A percentile compares a stretch with the other conserved stretches of the same genome.
Conservation (phyloP, 2,888 invertebrate species). For the Heliconius sara region DNA sequence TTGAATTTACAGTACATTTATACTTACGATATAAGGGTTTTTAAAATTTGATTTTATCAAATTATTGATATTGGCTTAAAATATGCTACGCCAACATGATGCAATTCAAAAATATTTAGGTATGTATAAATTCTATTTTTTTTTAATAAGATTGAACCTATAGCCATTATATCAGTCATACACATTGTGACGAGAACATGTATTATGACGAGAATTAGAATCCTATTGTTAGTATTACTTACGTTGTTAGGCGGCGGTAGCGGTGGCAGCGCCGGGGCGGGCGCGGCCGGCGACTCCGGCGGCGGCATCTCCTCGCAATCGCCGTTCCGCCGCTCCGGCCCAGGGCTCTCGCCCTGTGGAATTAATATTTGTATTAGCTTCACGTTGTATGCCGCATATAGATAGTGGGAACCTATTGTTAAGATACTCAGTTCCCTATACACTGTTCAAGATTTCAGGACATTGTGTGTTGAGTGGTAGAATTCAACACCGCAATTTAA, state of each 20-base stretch:
- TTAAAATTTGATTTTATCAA: too few species aligned
- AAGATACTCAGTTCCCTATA: neutral
- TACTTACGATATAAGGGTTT: too few species aligned
- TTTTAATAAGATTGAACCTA: neutral
- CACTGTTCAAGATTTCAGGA: neutral
- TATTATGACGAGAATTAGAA: neutral
- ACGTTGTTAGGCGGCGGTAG: constrained; percentile 48
- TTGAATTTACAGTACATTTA: too few species aligned
- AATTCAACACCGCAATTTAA: neutral
- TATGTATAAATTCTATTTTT: too few species aligned
- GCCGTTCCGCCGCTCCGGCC: constrained; percentile 77
- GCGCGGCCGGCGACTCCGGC: constrained; percentile 65
- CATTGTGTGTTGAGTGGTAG: neutral
- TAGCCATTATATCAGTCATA: too few species aligned
- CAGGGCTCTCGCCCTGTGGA: constrained; percentile 76
- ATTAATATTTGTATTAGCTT: neutral
- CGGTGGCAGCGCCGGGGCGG: constrained; percentile 63
- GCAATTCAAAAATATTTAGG: too few species aligned
- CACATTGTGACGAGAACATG: too few species aligned
- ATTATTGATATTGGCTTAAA: too few species aligned
- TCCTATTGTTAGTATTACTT: constrained; percentile 2
- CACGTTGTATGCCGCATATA: neutral
- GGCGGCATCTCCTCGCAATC: constrained; percentile 63
- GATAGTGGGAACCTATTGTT: neutral
- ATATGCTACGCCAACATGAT: too few species aligned